These are phyloP conservation scores for Umimayanthus chanpuru DNA, from an alignment of 92 coral and sea anemone species.

Conservation along the genomic window DNA sequence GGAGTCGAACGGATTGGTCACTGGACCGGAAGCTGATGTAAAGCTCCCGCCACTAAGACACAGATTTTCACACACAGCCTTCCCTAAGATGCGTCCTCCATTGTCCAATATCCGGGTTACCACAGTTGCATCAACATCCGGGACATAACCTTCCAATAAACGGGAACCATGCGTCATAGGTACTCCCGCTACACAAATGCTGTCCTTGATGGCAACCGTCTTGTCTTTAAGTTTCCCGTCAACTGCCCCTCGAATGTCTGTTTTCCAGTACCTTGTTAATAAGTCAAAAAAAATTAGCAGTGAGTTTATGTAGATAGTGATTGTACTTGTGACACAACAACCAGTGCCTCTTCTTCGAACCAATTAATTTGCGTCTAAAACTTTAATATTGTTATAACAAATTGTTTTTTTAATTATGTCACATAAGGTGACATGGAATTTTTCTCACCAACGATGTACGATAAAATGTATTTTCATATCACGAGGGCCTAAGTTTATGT, in stretches of 20 bases:
- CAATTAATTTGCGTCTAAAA: too few relatives aligned
- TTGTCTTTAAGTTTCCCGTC: constrained; percentile 48
- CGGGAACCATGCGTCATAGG: constrained; percentile 51
- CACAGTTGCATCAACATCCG: constrained; percentile 61
- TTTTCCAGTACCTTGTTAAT: constrained; percentile 41
- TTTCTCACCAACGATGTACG: too few relatives aligned
- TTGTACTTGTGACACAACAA: too few relatives aligned
- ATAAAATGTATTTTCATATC: too few relatives aligned
- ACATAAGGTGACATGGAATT: too few relatives aligned
- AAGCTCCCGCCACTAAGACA: constrained; percentile 50
- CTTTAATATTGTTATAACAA: too few relatives aligned
- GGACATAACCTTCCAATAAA: constrained; percentile 51
- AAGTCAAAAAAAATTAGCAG: not conserved
- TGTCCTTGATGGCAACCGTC: constrained; percentile 47
- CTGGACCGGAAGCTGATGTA: constrained; percentile 48
- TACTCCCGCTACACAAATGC: constrained; percentile 41
- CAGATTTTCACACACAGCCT: constrained; percentile 59
- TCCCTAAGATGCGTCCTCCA: constrained; percentile 55
- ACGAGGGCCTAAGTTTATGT: too few relatives aligned
- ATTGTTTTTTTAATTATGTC: too few relatives aligned
- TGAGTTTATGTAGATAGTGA: too few relatives aligned
- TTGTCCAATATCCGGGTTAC: constrained; percentile 60
- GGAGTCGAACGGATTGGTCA: constrained; percentile 36
- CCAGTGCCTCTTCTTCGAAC: too few relatives aligned
- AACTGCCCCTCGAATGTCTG: constrained; percentile 49